Evolutionary conservation across 2,113 vertebrate genomes (phyloP).

Genomic region (Ammospiza caudacuta): DNA sequence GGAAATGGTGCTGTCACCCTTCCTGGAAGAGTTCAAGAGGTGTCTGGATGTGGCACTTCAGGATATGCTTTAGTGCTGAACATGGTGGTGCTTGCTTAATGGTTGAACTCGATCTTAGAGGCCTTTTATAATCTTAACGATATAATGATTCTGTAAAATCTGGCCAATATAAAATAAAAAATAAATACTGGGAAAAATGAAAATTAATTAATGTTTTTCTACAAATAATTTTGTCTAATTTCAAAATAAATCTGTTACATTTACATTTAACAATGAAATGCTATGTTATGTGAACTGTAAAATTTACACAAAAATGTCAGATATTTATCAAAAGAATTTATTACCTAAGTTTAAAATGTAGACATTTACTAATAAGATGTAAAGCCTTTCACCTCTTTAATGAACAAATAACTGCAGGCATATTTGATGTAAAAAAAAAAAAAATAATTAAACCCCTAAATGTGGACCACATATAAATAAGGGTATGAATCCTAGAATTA

Average conservation of each 20-base stretch:
- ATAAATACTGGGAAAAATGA: neutral
- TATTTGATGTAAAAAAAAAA: neutral
- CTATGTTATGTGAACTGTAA: neutral
- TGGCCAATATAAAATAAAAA: neutral
- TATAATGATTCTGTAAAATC: neutral
- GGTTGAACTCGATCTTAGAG: neutral
- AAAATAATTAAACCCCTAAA: neutral
- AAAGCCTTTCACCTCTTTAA: neutral
- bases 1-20: rapidly evolving
- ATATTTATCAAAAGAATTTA: neutral
- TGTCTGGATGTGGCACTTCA: neutral
- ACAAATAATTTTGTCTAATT: neutral
- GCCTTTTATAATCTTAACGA: neutral
- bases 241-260: neutral
- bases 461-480: neutral
- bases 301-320: neutral
- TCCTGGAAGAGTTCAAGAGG: neutral
- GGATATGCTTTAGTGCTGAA: neutral
- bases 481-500: neutral
- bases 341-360: neutral
- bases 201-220: neutral
- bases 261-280: neutral
- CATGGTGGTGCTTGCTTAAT: neutral
- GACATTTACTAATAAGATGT: neutral
- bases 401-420: neutral